Evolutionary conservation across 2,113 vertebrate species (phyloP).

Genomic region (Pao palembangensis): DNA sequence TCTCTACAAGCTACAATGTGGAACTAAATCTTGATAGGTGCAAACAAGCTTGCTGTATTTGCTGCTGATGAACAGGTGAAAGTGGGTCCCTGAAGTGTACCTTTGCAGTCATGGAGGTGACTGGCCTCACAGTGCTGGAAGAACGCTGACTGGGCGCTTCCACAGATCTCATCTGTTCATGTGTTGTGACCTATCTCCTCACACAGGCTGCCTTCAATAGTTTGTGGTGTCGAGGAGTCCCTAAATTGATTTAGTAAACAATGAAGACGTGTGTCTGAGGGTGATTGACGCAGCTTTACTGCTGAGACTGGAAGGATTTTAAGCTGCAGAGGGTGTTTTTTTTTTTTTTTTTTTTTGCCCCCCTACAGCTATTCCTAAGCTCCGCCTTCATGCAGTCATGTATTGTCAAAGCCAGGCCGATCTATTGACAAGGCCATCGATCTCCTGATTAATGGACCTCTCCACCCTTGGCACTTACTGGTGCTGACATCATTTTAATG

Average conservation of each 20-base stretch:
- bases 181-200: constrained; percentile 37
- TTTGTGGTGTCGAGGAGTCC: constrained; percentile 22
- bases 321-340: constrained; percentile 8
- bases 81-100: no score
- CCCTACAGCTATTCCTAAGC: constrained; percentile 44
- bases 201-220: constrained; percentile 20
- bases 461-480: constrained; percentile 78
- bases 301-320: constrained; percentile 41
- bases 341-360: constrained; percentile 51
- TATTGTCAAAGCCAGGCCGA: constrained; percentile 71
- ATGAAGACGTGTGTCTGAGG: constrained; percentile 46
- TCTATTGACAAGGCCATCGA: constrained; percentile 81
- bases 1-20: no score
- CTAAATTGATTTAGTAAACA: constrained; percentile 54
- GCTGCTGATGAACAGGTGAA: no score
- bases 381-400: constrained; percentile 67
- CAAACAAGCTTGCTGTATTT: no score
- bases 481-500: constrained; percentile 89
- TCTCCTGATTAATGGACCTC: constrained; percentile 90
- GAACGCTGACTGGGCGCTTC: constrained; percentile 30
- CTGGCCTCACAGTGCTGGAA: constrained; percentile 3
- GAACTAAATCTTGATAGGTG: no score
- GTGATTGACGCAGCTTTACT: background rate
- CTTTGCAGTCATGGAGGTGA: constrained; percentile 26
- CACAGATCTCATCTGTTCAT: constrained; percentile 34